Percentiles rank a stretch among this genome's conserved stretches.
These are phyloP conservation scores for Polydrusus pterygomalis DNA, from an alignment of 2,888 invertebrate species.

Conservation along the genomic window DNA sequence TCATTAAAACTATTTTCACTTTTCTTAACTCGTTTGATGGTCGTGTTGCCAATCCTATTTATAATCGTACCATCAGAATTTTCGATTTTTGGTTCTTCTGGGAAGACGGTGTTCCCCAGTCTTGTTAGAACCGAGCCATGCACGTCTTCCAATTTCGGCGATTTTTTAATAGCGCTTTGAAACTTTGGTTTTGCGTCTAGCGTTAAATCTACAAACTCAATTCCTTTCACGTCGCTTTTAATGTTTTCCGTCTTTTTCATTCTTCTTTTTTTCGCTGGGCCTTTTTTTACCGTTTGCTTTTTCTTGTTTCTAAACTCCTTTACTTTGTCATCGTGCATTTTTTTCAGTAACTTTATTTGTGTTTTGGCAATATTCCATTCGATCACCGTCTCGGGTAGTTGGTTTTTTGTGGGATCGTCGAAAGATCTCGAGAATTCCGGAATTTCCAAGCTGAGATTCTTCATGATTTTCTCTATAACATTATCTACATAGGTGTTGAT, in stretches of 20 bases:
- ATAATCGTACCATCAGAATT: slow-evolving; percentile 5
- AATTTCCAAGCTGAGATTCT: slow-evolving; percentile 82
- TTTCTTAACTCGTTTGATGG: slow-evolving; percentile 5
- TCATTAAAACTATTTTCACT: not conserved
- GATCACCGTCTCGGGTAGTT: slow-evolving; percentile 69
- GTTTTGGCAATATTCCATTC: slow-evolving; percentile 85
- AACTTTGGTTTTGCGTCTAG: slow-evolving; percentile 1
- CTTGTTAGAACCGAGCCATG: not conserved
- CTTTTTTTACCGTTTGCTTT: slow-evolving; percentile 40
- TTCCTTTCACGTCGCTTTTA: slow-evolving; percentile 12
- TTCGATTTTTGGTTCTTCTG: slow-evolving; percentile 12
- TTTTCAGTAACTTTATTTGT: slow-evolving; percentile 78
- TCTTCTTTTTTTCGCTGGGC: not conserved
- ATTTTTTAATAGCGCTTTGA: not conserved
- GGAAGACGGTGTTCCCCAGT: not conserved
- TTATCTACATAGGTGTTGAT: slow-evolving; percentile 94
- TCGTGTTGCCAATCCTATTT: not conserved
- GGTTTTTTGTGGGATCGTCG: slow-evolving; percentile 83
- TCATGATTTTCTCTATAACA: slow-evolving; percentile 84
- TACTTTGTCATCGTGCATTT: slow-evolving; percentile 75
- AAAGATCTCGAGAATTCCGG: slow-evolving; percentile 79
- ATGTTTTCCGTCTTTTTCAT: slow-evolving; percentile 4
- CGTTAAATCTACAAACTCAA: not conserved
- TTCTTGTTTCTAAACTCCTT: slow-evolving; percentile 67
- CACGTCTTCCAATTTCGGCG: slow-evolving; percentile 14